A percentile compares a stretch with the other conserved stretches of the same genome.
These are phyloP conservation scores for Hemibates koningsi DNA, from an alignment of 2,113 vertebrate genomes.

Conservation along the genomic window DNA sequence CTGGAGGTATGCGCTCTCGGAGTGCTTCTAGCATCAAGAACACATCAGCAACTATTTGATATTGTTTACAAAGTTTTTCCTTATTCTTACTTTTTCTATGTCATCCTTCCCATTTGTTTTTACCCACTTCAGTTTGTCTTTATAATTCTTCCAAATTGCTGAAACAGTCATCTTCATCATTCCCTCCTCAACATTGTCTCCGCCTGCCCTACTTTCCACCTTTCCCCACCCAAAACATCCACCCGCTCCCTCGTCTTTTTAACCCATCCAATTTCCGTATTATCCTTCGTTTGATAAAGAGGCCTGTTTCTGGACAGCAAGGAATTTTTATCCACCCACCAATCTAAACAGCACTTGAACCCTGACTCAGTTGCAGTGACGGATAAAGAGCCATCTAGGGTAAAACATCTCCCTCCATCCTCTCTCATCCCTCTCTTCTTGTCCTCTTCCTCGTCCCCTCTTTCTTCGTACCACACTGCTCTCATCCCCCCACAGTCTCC, in stretches of 20 bases:
- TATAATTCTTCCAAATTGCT: background rate
- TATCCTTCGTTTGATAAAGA: constrained; percentile 33
- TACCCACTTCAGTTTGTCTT: background rate
- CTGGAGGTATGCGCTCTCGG: background rate
- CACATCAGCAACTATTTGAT: background rate
- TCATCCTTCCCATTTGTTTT: background rate
- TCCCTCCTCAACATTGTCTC: background rate
- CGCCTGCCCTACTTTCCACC: background rate
- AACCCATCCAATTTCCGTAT: background rate
- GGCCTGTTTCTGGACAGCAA: constrained; percentile 6
- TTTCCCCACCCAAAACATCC: background rate
- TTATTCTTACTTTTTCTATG: background rate
- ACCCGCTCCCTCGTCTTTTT: background rate
- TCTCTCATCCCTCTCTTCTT: background rate
- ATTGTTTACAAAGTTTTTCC: background rate
- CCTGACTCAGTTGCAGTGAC: constrained; percentile 8
- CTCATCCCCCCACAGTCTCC: background rate
- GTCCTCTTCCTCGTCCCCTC: background rate
- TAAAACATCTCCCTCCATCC: constrained; percentile 42
- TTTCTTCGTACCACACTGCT: background rate
- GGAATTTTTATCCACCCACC: constrained; percentile 55
- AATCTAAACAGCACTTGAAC: constrained; percentile 64
- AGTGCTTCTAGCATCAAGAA: background rate
- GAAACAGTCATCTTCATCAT: background rate
- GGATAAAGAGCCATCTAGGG: constrained; percentile 62